Conservation (phyloP, 2,797 vertebrate genomes). For the Tapirus indicus region DNA sequence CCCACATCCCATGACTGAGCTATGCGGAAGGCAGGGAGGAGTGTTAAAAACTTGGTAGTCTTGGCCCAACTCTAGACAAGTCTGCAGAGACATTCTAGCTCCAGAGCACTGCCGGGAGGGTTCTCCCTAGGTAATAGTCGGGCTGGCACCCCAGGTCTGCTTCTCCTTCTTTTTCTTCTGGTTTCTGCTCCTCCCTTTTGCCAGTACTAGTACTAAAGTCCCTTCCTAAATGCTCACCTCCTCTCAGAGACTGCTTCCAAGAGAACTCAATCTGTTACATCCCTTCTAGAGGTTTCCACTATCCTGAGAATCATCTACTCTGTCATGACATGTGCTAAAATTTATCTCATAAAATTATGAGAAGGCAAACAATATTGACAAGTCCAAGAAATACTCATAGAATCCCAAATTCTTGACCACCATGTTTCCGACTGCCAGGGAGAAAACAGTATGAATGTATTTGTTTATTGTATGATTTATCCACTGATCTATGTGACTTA, state of each 20-base stretch:
- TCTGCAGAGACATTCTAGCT: background rate
- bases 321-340: background rate
- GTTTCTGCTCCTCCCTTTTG: background rate
- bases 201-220: rapidly evolving
- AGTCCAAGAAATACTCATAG: background rate
- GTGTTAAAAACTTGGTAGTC: background rate
- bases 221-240: background rate
- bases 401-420: background rate
- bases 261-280: background rate
- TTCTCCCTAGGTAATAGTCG: background rate
- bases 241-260: background rate
- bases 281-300: background rate
- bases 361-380: background rate
- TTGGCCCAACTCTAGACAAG: background rate
- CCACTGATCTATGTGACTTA: background rate
- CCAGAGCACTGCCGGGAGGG: rapidly evolving
- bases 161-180: background rate
- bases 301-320: background rate
- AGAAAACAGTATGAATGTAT: background rate
- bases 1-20: background rate
- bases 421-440: background rate
- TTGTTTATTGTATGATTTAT: background rate
- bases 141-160: background rate
- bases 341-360: background rate
- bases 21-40: rapidly evolving